Evolutionary conservation across 2,888 invertebrate species (phyloP).

Genomic region (Synergus gifuensis): DNA sequence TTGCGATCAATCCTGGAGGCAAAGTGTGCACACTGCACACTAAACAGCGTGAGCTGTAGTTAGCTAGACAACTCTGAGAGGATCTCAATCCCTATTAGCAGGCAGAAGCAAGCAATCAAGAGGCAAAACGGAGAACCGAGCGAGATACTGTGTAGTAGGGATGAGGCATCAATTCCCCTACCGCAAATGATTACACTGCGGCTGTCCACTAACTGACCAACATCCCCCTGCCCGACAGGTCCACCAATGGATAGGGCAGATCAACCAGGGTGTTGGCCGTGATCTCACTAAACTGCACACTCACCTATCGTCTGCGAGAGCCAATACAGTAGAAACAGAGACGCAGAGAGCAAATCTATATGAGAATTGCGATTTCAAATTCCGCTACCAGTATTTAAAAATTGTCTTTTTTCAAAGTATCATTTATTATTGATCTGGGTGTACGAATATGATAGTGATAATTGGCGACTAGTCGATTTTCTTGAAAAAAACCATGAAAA

Average conservation of each 20-base stretch:
- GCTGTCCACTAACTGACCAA: slow-evolving; percentile 74
- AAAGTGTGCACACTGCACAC: slow-evolving; percentile 40
- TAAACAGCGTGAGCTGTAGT: slow-evolving; percentile 42
- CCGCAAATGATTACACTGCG: slow-evolving; percentile 77
- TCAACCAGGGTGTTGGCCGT: slow-evolving; percentile 51
- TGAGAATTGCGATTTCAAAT: neutral
- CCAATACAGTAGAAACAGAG: neutral
- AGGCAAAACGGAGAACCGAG: slow-evolving; percentile 29
- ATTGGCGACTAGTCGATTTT: too few relatives aligned
- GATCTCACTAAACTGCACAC: neutral
- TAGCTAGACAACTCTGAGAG: slow-evolving; percentile 30
- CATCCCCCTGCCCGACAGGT: slow-evolving; percentile 59
- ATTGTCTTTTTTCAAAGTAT: too few relatives aligned
- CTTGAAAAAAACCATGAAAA: too few relatives aligned
- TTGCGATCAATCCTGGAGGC: slow-evolving; percentile 49
- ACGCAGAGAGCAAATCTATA: neutral
- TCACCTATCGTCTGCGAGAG: neutral
- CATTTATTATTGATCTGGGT: too few relatives aligned
- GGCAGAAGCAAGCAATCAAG: neutral
- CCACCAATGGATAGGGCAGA: slow-evolving; percentile 50
- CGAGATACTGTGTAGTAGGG: slow-evolving; percentile 40
- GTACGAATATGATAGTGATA: too few relatives aligned
- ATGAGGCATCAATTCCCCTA: slow-evolving; percentile 66
- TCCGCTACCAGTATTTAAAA: neutral
- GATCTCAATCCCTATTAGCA: slow-evolving; percentile 41